Conservation (phyloP, 2,113 vertebrate species). For the Alaudala cheleensis region DNA sequence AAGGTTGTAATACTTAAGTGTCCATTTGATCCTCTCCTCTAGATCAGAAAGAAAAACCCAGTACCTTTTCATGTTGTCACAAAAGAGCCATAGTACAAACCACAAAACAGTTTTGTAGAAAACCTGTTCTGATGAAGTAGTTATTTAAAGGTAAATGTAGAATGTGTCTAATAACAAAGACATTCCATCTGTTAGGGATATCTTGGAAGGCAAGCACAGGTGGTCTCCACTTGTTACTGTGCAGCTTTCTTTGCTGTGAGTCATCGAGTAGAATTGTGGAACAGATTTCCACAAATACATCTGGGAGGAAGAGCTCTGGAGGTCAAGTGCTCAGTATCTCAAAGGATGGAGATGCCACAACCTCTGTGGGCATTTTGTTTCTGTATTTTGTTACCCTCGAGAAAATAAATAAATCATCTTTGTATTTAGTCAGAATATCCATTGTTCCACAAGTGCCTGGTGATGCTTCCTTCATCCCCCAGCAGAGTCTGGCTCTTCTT, state of each 20-base stretch:
- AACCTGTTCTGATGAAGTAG: neutral
- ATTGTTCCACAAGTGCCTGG: neutral
- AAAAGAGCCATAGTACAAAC: fast-evolving
- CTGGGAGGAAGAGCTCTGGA: neutral
- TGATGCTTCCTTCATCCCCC: neutral
- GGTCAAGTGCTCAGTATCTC: neutral
- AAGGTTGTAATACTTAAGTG: neutral
- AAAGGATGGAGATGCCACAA: neutral
- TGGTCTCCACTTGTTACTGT: neutral
- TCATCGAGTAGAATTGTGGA: neutral
- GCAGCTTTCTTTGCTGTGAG: neutral
- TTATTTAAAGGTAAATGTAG: neutral
- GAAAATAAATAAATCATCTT: neutral
- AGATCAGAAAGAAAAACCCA: fast-evolving
- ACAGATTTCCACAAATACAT: neutral
- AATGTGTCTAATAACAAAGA: fast-evolving
- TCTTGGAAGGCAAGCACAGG: neutral
- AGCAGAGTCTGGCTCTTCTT: neutral
- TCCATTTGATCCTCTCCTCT: neutral
- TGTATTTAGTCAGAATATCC: neutral
- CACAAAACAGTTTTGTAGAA: neutral
- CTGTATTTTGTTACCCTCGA: neutral
- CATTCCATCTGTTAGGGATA: neutral
- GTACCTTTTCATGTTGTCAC: neutral
- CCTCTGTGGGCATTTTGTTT: neutral